These are phyloP conservation scores for Mesoligia furuncula DNA, from an alignment of 2,888 invertebrate genomes.

Conservation along the genomic window DNA sequence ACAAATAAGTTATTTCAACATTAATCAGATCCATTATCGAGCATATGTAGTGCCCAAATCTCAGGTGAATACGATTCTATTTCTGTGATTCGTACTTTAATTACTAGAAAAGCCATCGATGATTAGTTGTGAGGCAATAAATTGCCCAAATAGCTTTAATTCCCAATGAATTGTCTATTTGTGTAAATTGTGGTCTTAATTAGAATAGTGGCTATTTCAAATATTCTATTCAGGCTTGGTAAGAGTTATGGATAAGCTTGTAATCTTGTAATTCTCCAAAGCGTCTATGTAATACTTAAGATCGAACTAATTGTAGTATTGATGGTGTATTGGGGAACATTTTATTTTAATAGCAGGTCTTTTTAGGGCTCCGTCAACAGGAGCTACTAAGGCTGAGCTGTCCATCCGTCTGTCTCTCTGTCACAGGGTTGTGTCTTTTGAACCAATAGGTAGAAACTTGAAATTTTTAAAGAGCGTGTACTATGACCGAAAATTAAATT, in stretches of 20 bases:
- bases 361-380: not conserved
- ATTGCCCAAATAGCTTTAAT: slow-evolving; percentile 38
- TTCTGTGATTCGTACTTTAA: slow-evolving; percentile 43
- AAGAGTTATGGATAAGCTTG: not conserved
- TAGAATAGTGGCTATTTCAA: slow-evolving; percentile 18
- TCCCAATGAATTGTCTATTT: slow-evolving; percentile 17
- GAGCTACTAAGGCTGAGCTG: no score
- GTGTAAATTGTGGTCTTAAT: slow-evolving; percentile 42
- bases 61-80: slow-evolving; percentile 35
- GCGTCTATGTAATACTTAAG: not conserved
- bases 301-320: not conserved
- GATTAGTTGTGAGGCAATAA: slow-evolving; percentile 42
- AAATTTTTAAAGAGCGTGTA: no score
- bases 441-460: no score
- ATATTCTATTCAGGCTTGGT: not conserved
- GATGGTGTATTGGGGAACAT: not conserved
- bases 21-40: slow-evolving; percentile 24
- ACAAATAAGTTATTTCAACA: slow-evolving; percentile 23
- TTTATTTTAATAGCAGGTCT: not conserved
- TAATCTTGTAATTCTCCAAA: not conserved
- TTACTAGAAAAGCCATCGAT: slow-evolving; percentile 35
- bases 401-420: no score
- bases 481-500: no score
- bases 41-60: slow-evolving; percentile 19
- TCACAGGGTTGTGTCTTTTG: no score